phyloP scores from a whole-genome alignment of 2,113 vertebrate species.

The Colaptes auratus region DNA sequence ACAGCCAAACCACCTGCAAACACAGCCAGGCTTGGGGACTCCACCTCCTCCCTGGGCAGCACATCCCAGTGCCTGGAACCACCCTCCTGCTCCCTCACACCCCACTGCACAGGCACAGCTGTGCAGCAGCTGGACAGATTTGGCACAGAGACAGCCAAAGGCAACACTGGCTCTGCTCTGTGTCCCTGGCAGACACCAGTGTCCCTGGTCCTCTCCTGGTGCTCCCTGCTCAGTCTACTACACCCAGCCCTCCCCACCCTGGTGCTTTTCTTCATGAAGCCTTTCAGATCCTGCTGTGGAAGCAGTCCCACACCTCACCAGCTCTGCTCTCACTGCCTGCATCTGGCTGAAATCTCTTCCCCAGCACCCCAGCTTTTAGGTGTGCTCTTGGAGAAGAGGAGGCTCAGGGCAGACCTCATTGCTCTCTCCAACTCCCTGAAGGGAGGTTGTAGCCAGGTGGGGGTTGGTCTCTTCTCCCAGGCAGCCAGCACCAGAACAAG shows the following conservation, averaged over 20 bases:
- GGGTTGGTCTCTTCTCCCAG: too few relatives aligned
- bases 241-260: not conserved
- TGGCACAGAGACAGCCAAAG: fast-evolving
- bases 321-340: not conserved
- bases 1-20: too few relatives aligned
- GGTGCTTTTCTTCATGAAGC: not conserved
- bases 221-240: not conserved
- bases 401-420: too few relatives aligned
- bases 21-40: too few relatives aligned
- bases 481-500: too few relatives aligned
- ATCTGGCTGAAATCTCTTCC: not conserved
- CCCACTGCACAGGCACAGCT: not conserved
- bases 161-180: not conserved
- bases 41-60: too few relatives aligned
- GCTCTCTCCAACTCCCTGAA: too few relatives aligned
- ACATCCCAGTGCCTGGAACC: too few relatives aligned
- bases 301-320: not conserved
- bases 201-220: not conserved
- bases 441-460: too few relatives aligned
- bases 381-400: not conserved
- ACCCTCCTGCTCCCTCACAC: not conserved
- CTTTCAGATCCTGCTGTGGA: not conserved
- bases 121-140: not conserved
- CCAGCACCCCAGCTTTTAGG: not conserved
- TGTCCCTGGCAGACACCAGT: not conserved